These are phyloP conservation scores for Trichopoda pennipes DNA, from an alignment of 2,888 invertebrate genomes.

Conservation along the genomic window DNA sequence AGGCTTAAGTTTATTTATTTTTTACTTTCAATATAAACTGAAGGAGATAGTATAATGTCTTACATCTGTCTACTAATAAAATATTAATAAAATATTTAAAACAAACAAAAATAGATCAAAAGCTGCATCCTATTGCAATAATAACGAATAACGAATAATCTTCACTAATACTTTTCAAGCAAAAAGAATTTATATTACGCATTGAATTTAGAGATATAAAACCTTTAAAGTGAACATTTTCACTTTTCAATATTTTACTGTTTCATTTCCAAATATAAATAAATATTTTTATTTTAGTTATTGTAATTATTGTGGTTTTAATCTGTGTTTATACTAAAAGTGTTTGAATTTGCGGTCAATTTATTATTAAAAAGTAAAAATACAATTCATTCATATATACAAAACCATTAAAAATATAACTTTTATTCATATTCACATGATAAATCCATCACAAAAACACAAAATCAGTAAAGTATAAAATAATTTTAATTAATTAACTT, in stretches of 20 bases:
- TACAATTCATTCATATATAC: neutral
- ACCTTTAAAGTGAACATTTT: too few relatives aligned
- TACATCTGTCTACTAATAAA: too few relatives aligned
- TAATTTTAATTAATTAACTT: constrained; percentile 30
- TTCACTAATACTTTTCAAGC: too few relatives aligned
- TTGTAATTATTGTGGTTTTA: constrained; percentile 40
- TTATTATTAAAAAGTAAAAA: constrained; percentile 43
- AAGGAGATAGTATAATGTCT: too few relatives aligned
- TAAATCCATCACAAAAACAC: constrained; percentile 54
- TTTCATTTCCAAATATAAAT: neutral
- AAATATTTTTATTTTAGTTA: constrained; percentile 29
- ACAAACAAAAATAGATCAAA: too few relatives aligned
- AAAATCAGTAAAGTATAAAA: constrained; percentile 38
- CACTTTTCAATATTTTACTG: neutral
- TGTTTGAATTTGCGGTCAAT: constrained; percentile 60
- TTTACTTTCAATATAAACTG: too few relatives aligned
- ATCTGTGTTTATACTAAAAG: constrained; percentile 33
- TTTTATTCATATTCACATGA: constrained; percentile 16
- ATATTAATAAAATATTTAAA: too few relatives aligned
- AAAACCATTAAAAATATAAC: neutral
- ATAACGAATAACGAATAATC: too few relatives aligned
- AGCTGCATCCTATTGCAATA: too few relatives aligned
- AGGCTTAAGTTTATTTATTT: too few relatives aligned
- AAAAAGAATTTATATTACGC: too few relatives aligned
- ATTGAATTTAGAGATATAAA: too few relatives aligned